Base-by-base conservation (phyloP, 2,113 vertebrate species). In the Canis aureus region DNA sequence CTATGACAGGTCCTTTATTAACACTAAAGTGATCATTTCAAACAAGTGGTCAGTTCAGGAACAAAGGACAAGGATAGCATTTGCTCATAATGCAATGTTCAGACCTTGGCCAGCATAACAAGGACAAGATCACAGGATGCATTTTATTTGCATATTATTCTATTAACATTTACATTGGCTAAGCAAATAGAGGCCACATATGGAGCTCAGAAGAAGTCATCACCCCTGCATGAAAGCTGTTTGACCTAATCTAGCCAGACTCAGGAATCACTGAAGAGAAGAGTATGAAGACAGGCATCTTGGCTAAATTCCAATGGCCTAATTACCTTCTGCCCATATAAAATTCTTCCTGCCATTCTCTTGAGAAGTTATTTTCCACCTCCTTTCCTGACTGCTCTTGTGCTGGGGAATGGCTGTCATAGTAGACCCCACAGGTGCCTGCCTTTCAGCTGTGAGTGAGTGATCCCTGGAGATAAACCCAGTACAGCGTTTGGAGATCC, bases 141-240 rank as follows among this genome's bases (percentile, higher is more conserved):
- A 74, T 94, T 92, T 81, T 51, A 76, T 98, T 96, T 96, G 60
- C 90, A 97, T 96, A 81, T 94, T 91, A 91, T 90, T 97, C 81
- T 92, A 96, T 81, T 98, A 93, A 95, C 57, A 95, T 89, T 95
- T 94, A 93, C 93, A 84, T 11, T 95, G 78, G 38, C 20, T 62
- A 89, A 97, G 67, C 55, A 97, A 91, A 86, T 53, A 64, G 59
- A 94, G 67, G 35, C 71, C 62, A 76, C 73, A 82, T 85, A n/a
- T 66, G 71, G 67, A 83, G 11, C 32, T 27, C 29, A 32, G 38
- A 60, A 53, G 64, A 94, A 87, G 76, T 95, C 62, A 91, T 17
- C 74, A 76, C 29, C 32, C 43, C 20, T 96, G 51, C 23, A 66
- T 64, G 43, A 71, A 90, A 92, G 38, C 27, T 74, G 57, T 97